phyloP scores from a whole-genome alignment of 2,888 invertebrate genomes.

The Hydrotaea cyrtoneurina region DNA sequence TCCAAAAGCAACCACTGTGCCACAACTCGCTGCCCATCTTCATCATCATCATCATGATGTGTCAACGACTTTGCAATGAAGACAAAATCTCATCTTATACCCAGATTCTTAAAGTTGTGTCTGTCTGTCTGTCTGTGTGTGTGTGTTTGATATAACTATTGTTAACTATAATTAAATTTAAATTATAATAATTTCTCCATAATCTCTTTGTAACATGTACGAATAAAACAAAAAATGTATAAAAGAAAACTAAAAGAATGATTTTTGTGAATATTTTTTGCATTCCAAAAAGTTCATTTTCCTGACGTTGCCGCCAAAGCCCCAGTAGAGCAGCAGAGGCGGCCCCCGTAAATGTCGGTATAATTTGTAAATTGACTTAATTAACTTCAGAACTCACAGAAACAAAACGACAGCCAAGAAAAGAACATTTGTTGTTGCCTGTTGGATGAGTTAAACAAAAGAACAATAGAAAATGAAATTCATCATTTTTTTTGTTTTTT shows the following conservation, averaged over 20 bases:
- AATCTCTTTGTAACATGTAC: slow-evolving; percentile 34
- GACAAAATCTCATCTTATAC: slow-evolving; percentile 2
- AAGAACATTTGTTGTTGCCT: neutral
- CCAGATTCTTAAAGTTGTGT: neutral
- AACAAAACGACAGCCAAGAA: neutral
- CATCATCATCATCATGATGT: neutral
- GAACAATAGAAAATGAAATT: neutral
- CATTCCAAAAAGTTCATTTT: slow-evolving; percentile 16
- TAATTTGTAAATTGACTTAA: slow-evolving; percentile 38
- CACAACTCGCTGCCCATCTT: neutral
- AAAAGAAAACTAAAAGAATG: slow-evolving; percentile 6
- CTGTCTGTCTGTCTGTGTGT: neutral
- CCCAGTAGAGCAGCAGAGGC: neutral
- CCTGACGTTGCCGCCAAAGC: neutral
- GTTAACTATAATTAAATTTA: slow-evolving; percentile 47
- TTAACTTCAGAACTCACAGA: neutral
- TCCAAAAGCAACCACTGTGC: slow-evolving; percentile 17
- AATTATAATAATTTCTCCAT: slow-evolving; percentile 44
- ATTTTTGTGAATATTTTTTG: slow-evolving; percentile 8
- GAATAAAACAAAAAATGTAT: too few relatives aligned
- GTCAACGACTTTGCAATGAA: slow-evolving; percentile 26
- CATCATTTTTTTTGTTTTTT: slow-evolving; percentile 4
- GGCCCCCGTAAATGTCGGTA: neutral
- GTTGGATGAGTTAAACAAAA: neutral
- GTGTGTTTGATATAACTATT: neutral